Conservation (phyloP, 2,888 invertebrate species). For the Sesia apiformis region DNA sequence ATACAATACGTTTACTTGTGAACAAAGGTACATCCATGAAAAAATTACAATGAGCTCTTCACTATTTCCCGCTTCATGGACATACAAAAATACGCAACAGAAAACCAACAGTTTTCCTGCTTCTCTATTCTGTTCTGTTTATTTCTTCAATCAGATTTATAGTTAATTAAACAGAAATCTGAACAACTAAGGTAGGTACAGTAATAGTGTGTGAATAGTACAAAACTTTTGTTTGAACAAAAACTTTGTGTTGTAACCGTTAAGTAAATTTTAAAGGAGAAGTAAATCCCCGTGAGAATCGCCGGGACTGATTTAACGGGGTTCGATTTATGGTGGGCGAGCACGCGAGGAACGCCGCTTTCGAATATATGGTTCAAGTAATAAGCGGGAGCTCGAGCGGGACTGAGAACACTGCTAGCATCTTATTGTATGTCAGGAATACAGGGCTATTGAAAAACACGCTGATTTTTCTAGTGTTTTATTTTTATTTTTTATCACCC, state of each 20-base stretch:
- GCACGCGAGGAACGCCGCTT: conserved; percentile 34
- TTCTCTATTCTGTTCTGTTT: too few species aligned
- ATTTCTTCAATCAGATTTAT: not conserved
- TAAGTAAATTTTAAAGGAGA: conserved; percentile 47
- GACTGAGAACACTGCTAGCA: too few species aligned
- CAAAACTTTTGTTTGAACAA: not conserved
- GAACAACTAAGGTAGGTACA: not conserved
- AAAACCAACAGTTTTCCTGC: too few species aligned
- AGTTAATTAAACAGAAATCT: not conserved
- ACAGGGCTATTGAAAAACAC: too few species aligned
- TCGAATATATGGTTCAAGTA: conserved; percentile 10
- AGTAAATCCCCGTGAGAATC: conserved; percentile 44
- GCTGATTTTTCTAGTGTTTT: too few species aligned
- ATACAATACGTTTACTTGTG: too few species aligned
- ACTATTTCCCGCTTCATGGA: too few species aligned
- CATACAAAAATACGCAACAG: too few species aligned
- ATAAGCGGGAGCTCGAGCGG: conserved; percentile 3
- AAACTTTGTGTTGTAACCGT: conserved; percentile 12
- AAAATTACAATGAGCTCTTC: too few species aligned
- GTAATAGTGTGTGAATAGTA: not conserved
- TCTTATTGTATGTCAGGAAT: too few species aligned
- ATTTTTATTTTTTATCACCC: too few species aligned
- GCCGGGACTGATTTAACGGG: conserved; percentile 50
- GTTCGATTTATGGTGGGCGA: conserved; percentile 53
- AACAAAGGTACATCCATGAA: too few species aligned